Conservation (phyloP, 2,888 invertebrate species). For the Pristionchus entomophagus region DNA sequence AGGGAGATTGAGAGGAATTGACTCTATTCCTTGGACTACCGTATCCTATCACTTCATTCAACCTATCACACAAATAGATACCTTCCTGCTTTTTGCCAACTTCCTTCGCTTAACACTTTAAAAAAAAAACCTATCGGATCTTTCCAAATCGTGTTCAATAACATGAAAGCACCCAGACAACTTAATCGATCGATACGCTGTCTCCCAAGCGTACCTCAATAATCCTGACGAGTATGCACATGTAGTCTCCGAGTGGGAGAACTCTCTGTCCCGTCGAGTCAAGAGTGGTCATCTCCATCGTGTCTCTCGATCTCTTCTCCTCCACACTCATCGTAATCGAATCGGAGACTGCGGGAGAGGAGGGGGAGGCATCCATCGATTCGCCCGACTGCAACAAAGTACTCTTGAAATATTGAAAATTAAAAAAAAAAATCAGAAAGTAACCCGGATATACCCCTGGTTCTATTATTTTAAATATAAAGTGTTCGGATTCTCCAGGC, state of each 20-base stretch:
- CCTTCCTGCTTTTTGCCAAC: too few species aligned
- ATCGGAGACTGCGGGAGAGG: not conserved
- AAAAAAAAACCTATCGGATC: too few species aligned
- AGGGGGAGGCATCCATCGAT: constrained; percentile 8
- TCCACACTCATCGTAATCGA: not conserved
- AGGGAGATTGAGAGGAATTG: not conserved
- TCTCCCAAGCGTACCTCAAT: constrained; percentile 51
- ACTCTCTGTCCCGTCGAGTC: constrained; percentile 54
- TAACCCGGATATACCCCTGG: too few species aligned
- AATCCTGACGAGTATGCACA: constrained; percentile 61
- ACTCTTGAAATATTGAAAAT: not conserved
- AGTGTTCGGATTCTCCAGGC: too few species aligned
- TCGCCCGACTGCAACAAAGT: not conserved
- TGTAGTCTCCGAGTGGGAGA: constrained; percentile 68
- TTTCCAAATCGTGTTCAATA: too few species aligned
- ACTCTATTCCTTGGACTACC: not conserved
- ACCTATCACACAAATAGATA: too few species aligned
- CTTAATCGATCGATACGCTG: not conserved
- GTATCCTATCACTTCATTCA: too few species aligned
- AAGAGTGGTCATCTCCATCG: constrained; percentile 8
- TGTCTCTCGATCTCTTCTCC: not conserved
- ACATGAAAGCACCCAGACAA: not conserved
- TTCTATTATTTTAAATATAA: too few species aligned
- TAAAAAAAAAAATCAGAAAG: too few species aligned
- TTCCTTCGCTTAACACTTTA: too few species aligned